Evolutionary conservation across 2,113 vertebrate species (phyloP).

Genomic region (Fulmarus glacialis): DNA sequence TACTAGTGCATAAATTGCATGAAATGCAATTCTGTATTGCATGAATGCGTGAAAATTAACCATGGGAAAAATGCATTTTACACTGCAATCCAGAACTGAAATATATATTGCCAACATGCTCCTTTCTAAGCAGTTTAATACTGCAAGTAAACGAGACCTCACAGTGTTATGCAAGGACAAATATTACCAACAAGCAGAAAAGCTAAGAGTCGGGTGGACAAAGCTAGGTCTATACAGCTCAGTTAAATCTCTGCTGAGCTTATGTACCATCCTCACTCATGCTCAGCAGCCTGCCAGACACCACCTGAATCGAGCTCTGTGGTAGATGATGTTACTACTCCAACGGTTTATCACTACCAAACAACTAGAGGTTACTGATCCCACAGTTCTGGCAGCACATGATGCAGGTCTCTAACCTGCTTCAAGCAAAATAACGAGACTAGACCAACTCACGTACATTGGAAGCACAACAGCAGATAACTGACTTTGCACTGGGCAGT

Average conservation of each 20-base stretch:
- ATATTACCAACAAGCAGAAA: background rate
- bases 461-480: background rate
- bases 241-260: background rate
- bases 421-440: background rate
- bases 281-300: background rate
- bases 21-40: constrained; percentile 23
- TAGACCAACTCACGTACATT: background rate
- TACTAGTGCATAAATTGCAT: background rate
- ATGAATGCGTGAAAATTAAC: background rate
- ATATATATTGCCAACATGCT: background rate
- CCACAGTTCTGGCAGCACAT: background rate
- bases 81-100: background rate
- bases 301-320: background rate
- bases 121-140: background rate
- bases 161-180: background rate
- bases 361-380: background rate
- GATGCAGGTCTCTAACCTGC: background rate
- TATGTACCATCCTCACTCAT: background rate
- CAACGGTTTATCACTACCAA: background rate
- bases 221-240: background rate
- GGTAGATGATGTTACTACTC: background rate
- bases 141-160: background rate
- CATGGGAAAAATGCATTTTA: background rate
- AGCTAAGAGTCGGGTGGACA: background rate
- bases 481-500: background rate